phyloP scores from a whole-genome alignment of 2,888 invertebrate species.

The Pseudanteris insignis region DNA sequence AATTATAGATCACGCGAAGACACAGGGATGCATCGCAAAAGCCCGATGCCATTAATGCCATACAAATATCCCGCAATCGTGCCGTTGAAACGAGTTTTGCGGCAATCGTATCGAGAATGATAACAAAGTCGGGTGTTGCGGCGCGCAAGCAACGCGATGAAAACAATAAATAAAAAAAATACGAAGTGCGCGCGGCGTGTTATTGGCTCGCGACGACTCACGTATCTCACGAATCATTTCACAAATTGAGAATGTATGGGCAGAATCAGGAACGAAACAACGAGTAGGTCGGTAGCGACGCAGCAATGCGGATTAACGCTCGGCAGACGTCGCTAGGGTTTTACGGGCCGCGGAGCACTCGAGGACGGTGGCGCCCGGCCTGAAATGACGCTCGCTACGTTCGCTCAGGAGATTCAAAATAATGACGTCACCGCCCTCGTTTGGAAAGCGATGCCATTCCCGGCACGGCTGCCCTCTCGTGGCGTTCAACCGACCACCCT shows the following conservation, averaged over 20 bases:
- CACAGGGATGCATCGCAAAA: too few species aligned
- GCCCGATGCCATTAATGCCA: too few species aligned
- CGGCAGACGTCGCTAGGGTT: slow-evolving; percentile 6
- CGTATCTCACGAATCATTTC: slow-evolving; percentile 42
- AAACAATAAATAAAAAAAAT: slow-evolving; percentile 17
- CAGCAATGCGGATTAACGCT: neutral
- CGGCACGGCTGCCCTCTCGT: slow-evolving; percentile 38
- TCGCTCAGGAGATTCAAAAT: slow-evolving; percentile 50
- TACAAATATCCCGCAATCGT: too few species aligned
- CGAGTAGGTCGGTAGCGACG: neutral
- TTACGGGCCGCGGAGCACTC: slow-evolving; percentile 28
- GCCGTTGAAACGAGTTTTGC: neutral
- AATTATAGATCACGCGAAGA: too few species aligned
- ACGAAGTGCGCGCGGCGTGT: slow-evolving; percentile 4
- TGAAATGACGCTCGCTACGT: slow-evolving; percentile 44
- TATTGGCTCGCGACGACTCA: slow-evolving; percentile 19
- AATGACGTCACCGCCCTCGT: slow-evolving; percentile 51
- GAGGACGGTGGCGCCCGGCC: slow-evolving; percentile 38
- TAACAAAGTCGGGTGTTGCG: neutral
- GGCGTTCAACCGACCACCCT: slow-evolving; percentile 21
- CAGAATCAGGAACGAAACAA: slow-evolving; percentile 27
- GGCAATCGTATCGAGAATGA: neutral
- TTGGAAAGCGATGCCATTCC: slow-evolving; percentile 40
- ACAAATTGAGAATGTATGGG: slow-evolving; percentile 33
- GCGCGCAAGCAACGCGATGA: neutral